These are phyloP conservation scores for Platypus cylindrus DNA, from an alignment of 2,888 invertebrate genomes.

Conservation along the genomic window DNA sequence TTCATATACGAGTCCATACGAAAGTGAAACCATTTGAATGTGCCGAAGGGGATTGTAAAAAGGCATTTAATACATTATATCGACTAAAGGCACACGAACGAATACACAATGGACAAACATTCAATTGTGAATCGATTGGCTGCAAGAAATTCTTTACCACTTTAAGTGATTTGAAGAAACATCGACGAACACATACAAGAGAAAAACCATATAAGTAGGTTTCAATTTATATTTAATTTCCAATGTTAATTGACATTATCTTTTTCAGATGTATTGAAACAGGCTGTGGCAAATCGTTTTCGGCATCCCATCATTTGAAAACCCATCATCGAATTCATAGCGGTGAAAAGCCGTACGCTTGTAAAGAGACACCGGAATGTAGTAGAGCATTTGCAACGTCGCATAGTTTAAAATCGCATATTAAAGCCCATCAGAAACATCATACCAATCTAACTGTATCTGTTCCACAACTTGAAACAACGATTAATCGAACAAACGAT, in stretches of 20 bases:
- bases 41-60: conserved; percentile 67
- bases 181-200: conserved; percentile 82
- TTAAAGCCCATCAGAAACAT: conserved; percentile 54
- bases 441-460: conserved; percentile 2
- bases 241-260: too few species aligned
- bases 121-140: conserved; percentile 73
- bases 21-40: conserved; percentile 88
- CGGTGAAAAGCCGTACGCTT: conserved; percentile 68
- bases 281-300: conserved; percentile 85
- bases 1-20: conserved; percentile 87
- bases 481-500: background rate
- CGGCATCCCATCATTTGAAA: conserved; percentile 87
- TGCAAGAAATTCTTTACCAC: conserved; percentile 90
- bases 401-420: conserved; percentile 72
- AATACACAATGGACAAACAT: conserved; percentile 87
- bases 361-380: conserved; percentile 51
- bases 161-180: conserved; percentile 87
- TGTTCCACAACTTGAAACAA: background rate
- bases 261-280: conserved; percentile 58
- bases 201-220: conserved; percentile 78
- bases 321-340: conserved; percentile 74
- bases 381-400: conserved; percentile 69
- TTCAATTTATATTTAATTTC: conserved; percentile 2
- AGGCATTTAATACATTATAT: conserved; percentile 90
- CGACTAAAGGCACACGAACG: conserved; percentile 84